Evolutionary conservation across 2,113 vertebrate genomes (phyloP).

Genomic region (Podilymbus podiceps): DNA sequence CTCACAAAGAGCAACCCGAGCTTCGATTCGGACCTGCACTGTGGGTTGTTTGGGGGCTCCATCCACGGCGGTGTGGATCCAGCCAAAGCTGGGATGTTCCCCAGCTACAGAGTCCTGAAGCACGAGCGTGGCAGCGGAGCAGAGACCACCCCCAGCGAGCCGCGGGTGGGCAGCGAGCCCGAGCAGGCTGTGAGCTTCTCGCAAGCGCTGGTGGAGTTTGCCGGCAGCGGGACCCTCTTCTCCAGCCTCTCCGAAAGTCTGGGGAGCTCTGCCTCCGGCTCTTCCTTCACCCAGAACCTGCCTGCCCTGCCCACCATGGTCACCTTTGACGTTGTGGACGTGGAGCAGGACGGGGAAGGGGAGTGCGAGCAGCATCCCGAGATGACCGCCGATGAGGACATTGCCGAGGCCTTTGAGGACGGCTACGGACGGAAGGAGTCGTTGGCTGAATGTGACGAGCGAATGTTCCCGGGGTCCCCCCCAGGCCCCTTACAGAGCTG

Average conservation of each 20-base stretch:
- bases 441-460: slow-evolving; percentile 85
- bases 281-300: slow-evolving; percentile 87
- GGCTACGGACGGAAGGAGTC: slow-evolving; percentile 87
- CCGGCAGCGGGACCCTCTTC: slow-evolving; percentile 84
- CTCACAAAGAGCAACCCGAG: slow-evolving; percentile 39
- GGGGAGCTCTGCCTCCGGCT: slow-evolving; percentile 80
- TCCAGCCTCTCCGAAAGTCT: slow-evolving; percentile 80
- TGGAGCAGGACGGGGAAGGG: slow-evolving; percentile 93
- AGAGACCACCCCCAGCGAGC: neutral
- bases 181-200: slow-evolving; percentile 90
- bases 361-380: slow-evolving; percentile 90
- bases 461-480: slow-evolving; percentile 78
- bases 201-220: slow-evolving; percentile 90
- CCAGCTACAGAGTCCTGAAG: neutral
- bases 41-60: slow-evolving; percentile 51
- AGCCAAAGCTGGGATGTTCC: slow-evolving; percentile 26
- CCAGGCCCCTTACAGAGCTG: slow-evolving; percentile 77
- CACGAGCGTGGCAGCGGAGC: accelerated
- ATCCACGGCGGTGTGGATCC: neutral
- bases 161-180: slow-evolving; percentile 60
- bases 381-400: slow-evolving; percentile 85
- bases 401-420: slow-evolving; percentile 86
- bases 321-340: slow-evolving; percentile 93
- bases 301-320: slow-evolving; percentile 92
- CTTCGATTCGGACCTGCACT: slow-evolving; percentile 56